These are phyloP conservation scores for Caenorhabditis japonica DNA, from an alignment of 2,888 invertebrate genomes.

Conservation along the genomic window DNA sequence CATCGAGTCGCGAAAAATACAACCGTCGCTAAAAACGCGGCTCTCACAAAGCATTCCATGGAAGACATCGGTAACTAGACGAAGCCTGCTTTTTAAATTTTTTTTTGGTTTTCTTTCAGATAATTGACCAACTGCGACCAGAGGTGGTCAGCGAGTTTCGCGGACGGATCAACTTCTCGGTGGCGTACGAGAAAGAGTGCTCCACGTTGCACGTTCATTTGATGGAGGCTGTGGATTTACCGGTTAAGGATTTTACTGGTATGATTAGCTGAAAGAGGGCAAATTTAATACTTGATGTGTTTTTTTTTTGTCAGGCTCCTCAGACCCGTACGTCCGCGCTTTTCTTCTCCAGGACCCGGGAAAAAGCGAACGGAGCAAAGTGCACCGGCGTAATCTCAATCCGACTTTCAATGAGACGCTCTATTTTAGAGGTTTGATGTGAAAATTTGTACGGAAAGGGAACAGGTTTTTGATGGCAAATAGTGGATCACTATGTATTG, in stretches of 20 bases:
- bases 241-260: conserved; percentile 74
- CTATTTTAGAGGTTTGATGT: conserved; percentile 67
- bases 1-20: conserved; percentile 60
- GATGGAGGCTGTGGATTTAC: conserved; percentile 74
- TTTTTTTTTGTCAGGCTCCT: conserved; percentile 59
- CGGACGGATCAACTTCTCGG: conserved; percentile 73
- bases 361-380: conserved; percentile 66
- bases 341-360: conserved; percentile 69
- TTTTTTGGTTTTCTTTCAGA: conserved; percentile 56
- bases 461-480: no score
- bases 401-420: conserved; percentile 74
- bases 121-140: conserved; percentile 72
- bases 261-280: background rate
- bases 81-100: background rate
- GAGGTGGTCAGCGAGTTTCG: conserved; percentile 70
- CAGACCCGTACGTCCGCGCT: conserved; percentile 74
- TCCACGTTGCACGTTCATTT: conserved; percentile 69
- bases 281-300: background rate
- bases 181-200: conserved; percentile 69
- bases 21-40: conserved; percentile 62
- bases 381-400: conserved; percentile 70
- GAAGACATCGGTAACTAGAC: conserved; percentile 59
- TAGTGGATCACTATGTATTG: no score
- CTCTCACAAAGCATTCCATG: conserved; percentile 63
- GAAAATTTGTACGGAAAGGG: background rate